phyloP scores from a whole-genome alignment of 2,888 invertebrate species.

The Nomada ferruginata region DNA sequence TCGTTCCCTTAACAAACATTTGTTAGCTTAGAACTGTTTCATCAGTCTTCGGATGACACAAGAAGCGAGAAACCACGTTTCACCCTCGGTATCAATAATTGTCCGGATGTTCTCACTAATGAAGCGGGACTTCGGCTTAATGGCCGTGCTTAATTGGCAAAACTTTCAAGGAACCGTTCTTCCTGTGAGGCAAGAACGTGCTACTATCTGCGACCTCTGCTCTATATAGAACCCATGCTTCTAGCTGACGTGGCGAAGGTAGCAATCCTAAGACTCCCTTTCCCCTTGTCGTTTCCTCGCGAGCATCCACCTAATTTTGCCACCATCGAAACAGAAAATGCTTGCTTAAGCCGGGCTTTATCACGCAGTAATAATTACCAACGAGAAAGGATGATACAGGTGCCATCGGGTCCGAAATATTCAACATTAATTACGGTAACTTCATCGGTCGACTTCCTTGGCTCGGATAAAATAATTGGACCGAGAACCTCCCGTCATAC shows the following conservation, averaged over 20 bases:
- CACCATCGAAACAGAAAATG: background rate
- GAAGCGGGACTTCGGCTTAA: conserved; percentile 67
- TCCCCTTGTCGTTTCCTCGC: background rate
- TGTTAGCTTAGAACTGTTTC: conserved; percentile 20
- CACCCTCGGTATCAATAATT: conserved; percentile 60
- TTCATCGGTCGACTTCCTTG: no score
- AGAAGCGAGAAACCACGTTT: conserved; percentile 41
- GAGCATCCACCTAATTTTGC: conserved; percentile 17
- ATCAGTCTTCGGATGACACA: conserved; percentile 36
- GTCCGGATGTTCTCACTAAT: conserved; percentile 67
- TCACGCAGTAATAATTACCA: no score
- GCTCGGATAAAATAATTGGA: no score
- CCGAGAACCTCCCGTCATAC: no score
- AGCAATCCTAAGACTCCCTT: background rate
- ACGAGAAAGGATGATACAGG: no score
- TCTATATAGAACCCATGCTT: conserved; percentile 28
- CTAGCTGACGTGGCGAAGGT: conserved; percentile 3
- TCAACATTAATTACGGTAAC: no score
- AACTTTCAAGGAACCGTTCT: conserved; percentile 63
- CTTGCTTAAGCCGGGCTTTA: background rate
- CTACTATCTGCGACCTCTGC: conserved; percentile 32
- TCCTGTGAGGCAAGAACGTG: conserved; percentile 49
- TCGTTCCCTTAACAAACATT: background rate
- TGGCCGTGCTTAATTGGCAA: conserved; percentile 68
- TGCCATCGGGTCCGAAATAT: no score